Evolutionary conservation across 2,888 invertebrate genomes (phyloP), one percentile per base, ranked within the genome.

Genomic region (Lithophane leautieri): DNA sequence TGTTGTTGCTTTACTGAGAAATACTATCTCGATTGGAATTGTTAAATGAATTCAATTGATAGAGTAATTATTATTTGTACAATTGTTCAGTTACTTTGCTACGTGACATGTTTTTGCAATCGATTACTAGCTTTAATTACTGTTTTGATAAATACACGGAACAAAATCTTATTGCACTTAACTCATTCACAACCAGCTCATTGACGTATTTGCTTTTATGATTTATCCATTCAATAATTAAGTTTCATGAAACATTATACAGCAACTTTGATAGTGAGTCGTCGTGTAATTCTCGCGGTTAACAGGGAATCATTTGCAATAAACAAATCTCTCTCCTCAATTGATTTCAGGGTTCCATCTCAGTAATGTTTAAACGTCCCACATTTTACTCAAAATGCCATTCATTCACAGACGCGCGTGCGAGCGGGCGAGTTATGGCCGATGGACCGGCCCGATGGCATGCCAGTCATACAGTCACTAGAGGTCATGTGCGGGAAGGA

Each of bases 401-500:
- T 79, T 90, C 81, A 78, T 88, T 87, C 79, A 54, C 94, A 96
- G 96, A 94, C 94, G 73, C 91, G 93, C 81, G 94, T 90, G 67
- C 91, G 93, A 91, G 97, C 97, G 84, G 98, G 98, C 89, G 98
- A 98, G 94, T 97, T 98, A 92, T 98, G 98, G 98, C 98, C 98
- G 61, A 97, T 98, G 97, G 98, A 98, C 90, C 97, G 98, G 94
- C 98, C 98, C 44, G 98, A 98, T 73, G 98, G 98, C 86, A 98
- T 98, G 98, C 98, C 98, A 83, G 98, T 98, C 91, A 99, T 99
- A 93, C 98, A 98, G 91, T 95, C 98, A 76, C 96, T 99, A 92
- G 99, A 99, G 95, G 99, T 99, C 84, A 99, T 99, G 98, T 99
- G 99, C 95, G 99, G 99, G 89, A 99, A 99, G 95, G 98, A 99